These are phyloP conservation scores for Zapornia atra DNA, from an alignment of 2,113 vertebrate genomes.

Conservation along the genomic window DNA sequence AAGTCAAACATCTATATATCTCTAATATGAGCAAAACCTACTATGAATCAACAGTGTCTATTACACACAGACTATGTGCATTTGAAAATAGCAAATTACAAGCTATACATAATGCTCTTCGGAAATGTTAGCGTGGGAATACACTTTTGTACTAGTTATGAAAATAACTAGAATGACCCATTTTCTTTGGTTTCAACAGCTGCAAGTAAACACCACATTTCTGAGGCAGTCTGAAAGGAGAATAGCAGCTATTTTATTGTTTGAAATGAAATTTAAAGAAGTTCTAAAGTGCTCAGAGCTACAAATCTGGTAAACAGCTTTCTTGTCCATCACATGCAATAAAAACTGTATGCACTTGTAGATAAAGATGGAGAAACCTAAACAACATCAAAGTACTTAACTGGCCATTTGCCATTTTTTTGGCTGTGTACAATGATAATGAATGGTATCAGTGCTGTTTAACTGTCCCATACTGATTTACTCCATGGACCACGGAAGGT, in stretches of 20 bases:
- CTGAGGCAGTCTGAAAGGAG: neutral
- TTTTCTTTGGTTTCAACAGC: neutral
- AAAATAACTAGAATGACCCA: conserved; percentile 1
- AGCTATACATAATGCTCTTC: neutral
- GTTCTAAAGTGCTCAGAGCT: neutral
- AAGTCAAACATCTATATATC: neutral
- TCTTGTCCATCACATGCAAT: neutral
- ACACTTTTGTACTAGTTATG: neutral
- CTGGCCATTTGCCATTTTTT: conserved; percentile 43
- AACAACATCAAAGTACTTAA: conserved; percentile 57
- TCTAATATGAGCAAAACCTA: neutral
- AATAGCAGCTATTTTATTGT: neutral
- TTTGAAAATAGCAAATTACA: neutral
- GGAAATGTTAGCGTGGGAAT: neutral
- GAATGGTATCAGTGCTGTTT: conserved; percentile 39
- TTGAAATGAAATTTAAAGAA: neutral
- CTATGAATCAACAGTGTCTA: neutral
- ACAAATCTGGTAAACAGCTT: neutral
- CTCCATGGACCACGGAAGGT: conserved; percentile 16
- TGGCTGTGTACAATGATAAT: neutral
- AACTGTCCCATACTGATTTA: conserved; percentile 44
- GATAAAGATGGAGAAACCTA: conserved; percentile 1
- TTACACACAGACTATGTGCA: neutral
- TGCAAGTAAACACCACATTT: neutral
- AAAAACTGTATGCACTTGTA: neutral